phyloP scores from a whole-genome alignment of 2,888 invertebrate genomes.

The Trachelus tabidus region DNA sequence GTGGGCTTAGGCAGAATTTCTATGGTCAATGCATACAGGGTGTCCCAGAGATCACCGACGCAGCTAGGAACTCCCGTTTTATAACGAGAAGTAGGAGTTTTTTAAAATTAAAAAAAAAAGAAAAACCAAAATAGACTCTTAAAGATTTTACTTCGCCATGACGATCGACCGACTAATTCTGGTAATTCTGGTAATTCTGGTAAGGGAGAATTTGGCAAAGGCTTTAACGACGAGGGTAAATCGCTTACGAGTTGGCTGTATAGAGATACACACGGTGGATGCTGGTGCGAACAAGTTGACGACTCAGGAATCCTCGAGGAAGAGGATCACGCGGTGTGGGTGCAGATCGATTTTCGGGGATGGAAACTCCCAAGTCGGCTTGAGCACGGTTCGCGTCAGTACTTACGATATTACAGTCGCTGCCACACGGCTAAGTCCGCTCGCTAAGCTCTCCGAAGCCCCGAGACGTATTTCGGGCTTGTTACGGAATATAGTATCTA shows the following conservation, averaged over 20 bases:
- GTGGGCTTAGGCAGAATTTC: background rate
- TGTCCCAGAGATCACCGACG: background rate
- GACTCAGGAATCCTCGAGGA: background rate
- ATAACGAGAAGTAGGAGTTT: background rate
- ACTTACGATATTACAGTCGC: background rate
- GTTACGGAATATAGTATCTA: background rate
- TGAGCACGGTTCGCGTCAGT: background rate
- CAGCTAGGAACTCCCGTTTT: background rate
- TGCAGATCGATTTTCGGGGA: background rate
- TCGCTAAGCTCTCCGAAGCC: conserved; percentile 10
- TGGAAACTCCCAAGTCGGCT: background rate
- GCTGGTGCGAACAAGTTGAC: background rate
- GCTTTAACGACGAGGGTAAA: background rate
- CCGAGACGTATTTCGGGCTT: conserved; percentile 3
- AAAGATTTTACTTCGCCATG: background rate
- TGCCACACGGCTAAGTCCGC: conserved; percentile 4
- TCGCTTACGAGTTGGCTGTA: background rate
- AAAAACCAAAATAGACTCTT: background rate
- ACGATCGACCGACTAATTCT: background rate
- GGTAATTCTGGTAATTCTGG: background rate
- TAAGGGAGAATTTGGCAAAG: background rate
- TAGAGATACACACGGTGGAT: background rate
- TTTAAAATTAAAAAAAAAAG: too few relatives aligned
- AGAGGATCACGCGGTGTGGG: background rate
- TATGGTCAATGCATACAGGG: background rate